Evolutionary conservation across 30 jellyfish, hydroid and myxozoan species (phyloP), one percentile per base, ranked within the genome.

Genomic region (Euphysa ruthae): DNA sequence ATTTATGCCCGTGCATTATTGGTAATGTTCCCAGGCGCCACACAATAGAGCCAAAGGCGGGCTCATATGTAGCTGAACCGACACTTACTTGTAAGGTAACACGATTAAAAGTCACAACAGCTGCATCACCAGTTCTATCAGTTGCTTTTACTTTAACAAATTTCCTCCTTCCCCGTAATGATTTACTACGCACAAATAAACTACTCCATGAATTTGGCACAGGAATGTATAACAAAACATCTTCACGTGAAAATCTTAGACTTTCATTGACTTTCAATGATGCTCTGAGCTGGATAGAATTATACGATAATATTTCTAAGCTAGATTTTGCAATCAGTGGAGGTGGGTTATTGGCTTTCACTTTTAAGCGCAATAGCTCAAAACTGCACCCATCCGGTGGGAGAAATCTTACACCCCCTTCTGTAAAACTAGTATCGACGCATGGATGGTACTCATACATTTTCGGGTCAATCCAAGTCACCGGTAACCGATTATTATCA

Each of bases 341-440:
- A 1, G 72, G 76, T 13, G 25, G 55, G 13, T 54, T 61, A 7
- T 29, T 61, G 27, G 49, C 57, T 16, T 74, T 69, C 6, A 68
- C 75, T 22, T 91, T 84, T 31, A 77, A 77, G 30, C 96, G 92
- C 60, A 85, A 32, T 3, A 85, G 68, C 62, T 85, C 96, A 64
- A 85, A 77, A 60, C 93, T 72, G 62, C 96, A 85, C 6, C 93
- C 94, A 77, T 85, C 96, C 14, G 96, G 96, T 28, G 96, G 96
- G 27, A 35, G 51, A 54, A 85, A 78, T 26, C 56, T 82, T 32
- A 85, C 35, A 2, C 96, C 93, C 14, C 96, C 93, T 32, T 78
- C 77, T n/a, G 23, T 42, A 19, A 64, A 29, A 0, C 82, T 21
- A 21, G 70, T 60, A 34, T 78, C 77, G 6, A 85, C 91, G 46